Percentiles rank a stretch among this genome's conserved stretches.
phyloP scores from a whole-genome alignment of 2,888 invertebrate species.

The Acanthosepion lycidas region DNA sequence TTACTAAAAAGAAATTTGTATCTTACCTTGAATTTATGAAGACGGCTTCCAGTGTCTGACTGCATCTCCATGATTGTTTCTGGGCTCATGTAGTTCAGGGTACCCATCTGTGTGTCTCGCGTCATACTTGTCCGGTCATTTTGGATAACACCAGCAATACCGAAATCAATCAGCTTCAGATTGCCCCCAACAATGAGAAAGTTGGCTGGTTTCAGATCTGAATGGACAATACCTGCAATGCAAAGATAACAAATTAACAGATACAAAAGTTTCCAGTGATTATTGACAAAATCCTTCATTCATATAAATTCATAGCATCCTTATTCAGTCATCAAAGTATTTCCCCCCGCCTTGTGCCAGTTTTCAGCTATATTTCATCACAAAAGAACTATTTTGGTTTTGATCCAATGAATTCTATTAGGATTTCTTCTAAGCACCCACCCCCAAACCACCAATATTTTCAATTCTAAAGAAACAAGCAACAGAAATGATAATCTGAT shows the following conservation, averaged over 20 bases:
- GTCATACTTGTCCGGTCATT: constrained; percentile 91
- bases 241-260: background rate
- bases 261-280: background rate
- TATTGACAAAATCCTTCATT: too few relatives aligned
- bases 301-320: too few relatives aligned
- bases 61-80: constrained; percentile 79
- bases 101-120: constrained; percentile 83
- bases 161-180: constrained; percentile 97
- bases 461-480: too few relatives aligned
- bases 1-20: background rate
- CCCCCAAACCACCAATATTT: too few relatives aligned
- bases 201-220: constrained; percentile 97
- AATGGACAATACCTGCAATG: constrained; percentile 91
- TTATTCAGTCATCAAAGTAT: too few relatives aligned
- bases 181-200: constrained; percentile 90
- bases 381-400: too few relatives aligned
- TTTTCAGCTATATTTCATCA: too few relatives aligned
- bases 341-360: too few relatives aligned
- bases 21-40: background rate
- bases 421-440: too few relatives aligned
- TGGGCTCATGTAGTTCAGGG: constrained; percentile 96
- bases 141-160: constrained; percentile 89
- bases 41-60: background rate
- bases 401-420: too few relatives aligned
- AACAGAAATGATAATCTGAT: too few relatives aligned